Conservation (phyloP, 2,113 vertebrate species). For the Pangasianodon hypophthalmus region DNA sequence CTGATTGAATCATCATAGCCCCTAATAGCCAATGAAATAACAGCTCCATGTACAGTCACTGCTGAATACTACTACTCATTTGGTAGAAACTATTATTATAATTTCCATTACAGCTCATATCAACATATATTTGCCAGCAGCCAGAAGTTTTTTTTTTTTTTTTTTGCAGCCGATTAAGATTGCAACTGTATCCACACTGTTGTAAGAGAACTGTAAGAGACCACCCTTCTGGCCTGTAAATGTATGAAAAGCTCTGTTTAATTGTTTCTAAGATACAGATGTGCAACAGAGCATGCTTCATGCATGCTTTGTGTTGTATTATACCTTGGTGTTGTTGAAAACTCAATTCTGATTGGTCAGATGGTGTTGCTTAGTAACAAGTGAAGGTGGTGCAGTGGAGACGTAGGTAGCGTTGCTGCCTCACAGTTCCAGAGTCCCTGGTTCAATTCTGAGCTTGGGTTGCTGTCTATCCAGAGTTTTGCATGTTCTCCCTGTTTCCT, state of each 20-base stretch:
- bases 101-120: neutral
- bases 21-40: neutral
- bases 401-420: neutral
- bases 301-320: neutral
- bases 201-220: neutral
- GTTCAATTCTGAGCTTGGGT: neutral
- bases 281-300: too few species aligned
- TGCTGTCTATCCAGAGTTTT: neutral
- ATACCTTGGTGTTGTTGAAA: neutral
- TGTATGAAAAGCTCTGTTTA: too few species aligned
- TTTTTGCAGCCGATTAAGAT: neutral
- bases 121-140: neutral
- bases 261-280: too few species aligned
- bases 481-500: neutral
- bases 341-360: neutral
- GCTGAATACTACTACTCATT: neutral
- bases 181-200: too few species aligned
- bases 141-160: neutral
- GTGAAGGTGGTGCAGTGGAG: neutral
- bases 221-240: neutral
- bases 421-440: neutral
- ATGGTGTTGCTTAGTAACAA: neutral
- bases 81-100: neutral
- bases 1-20: neutral
- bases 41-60: neutral